phyloP scores from a whole-genome alignment of 2,797 vertebrate species.

The Threskiornis aethiopicus region DNA sequence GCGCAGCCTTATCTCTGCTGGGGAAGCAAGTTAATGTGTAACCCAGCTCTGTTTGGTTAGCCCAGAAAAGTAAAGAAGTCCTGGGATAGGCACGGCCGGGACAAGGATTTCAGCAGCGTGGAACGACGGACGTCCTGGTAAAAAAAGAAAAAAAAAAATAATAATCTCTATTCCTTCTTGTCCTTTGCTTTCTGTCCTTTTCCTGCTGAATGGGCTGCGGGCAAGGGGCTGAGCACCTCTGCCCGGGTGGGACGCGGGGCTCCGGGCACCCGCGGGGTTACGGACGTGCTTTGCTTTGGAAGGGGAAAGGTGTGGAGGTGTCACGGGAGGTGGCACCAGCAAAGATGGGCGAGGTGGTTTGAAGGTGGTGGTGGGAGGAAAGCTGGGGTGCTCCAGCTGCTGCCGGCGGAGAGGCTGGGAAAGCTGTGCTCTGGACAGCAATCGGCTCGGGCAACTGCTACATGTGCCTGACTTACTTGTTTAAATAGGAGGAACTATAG shows the following conservation, averaged over 20 bases:
- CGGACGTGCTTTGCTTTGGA: not conserved
- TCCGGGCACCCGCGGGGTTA: not conserved
- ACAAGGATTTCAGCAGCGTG: not conserved
- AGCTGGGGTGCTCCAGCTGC: not conserved
- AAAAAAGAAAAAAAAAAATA: not conserved
- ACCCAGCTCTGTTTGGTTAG: slow-evolving; percentile 54
- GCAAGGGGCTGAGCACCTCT: not conserved
- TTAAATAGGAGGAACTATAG: not conserved
- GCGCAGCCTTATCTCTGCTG: not conserved
- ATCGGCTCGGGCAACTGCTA: not conserved
- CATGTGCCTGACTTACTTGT: fast-evolving
- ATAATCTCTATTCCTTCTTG: not conserved
- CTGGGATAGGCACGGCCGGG: not conserved
- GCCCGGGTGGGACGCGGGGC: fast-evolving
- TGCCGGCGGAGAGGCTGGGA: fast-evolving
- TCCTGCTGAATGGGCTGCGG: not conserved
- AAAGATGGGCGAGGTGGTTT: not conserved
- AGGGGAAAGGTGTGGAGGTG: not conserved
- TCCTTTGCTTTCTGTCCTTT: not conserved
- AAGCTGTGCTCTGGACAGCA: not conserved
- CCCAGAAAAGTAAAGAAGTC: not conserved
- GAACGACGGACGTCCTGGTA: not conserved
- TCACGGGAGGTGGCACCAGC: not conserved
- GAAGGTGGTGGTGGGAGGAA: not conserved
- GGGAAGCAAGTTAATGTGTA: slow-evolving; percentile 67